Base-by-base conservation (phyloP, 2,888 invertebrate genomes). In the Megalurothrips usitatus region DNA sequence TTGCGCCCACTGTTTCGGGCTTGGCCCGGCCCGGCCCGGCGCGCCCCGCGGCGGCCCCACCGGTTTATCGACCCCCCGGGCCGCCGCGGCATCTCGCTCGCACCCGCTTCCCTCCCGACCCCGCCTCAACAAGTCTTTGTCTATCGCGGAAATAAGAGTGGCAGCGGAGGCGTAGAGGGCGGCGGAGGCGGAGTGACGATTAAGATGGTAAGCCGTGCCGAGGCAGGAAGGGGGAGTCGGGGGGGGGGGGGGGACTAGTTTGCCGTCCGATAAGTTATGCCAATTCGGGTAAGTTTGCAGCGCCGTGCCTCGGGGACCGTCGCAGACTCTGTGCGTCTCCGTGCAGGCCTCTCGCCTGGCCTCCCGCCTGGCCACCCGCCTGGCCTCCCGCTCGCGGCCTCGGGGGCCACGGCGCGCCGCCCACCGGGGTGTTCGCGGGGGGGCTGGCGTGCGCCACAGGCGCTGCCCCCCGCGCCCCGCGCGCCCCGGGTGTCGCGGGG, bases 181-280 rank as follows among this genome's bases (percentile, higher is more conserved):
- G 34, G 34, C 34, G 34, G 34, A 43, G 34, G 6, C 34, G 34
- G 23, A 75, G 68, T 58, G 58, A 58, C 58, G 58, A 58, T 58
- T 58, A 75, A 26, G 68, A 26, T 75, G 68, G 68, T 75, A 75
- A 75, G n/a, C 68, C 26, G 34, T 43, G 34, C 34, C 34, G 34
- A 6, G 34, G 6, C 3, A 6, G 34, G 34, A 6, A 43, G 34
- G 34, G 34, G 34, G 3, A 43, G n/a, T n/a, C n/a, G n/a, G n/a
- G n/a, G n/a, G n/a, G n/a, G n/a, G n/a, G n/a, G n/a, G 26, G 68
- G 26, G 68, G 23, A 75, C n/a, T 75, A 75, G 68, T 75, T 75
- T 75, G 68, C 26, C 6, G 68, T 12, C 26, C 68, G 68, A 75
- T 75, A 75, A 75, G 68, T 75, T 75, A 75, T 75, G 23, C 68